These are phyloP conservation scores for Callinectes sapidus DNA, from an alignment of 2,888 invertebrate species.

Conservation along the genomic window DNA sequence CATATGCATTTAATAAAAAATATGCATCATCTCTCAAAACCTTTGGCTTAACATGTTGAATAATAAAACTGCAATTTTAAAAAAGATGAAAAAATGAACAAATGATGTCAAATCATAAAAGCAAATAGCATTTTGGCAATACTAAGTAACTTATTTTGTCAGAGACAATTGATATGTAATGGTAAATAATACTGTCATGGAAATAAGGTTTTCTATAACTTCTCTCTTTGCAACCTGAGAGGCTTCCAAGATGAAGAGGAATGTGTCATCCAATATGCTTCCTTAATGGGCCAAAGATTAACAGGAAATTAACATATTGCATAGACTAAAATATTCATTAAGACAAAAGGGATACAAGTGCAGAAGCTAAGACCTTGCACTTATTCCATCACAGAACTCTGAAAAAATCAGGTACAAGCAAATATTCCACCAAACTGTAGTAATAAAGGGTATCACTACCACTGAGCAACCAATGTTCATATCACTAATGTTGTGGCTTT, in stretches of 20 bases:
- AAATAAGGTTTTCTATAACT: neutral
- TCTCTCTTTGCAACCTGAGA: neutral
- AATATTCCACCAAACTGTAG: neutral
- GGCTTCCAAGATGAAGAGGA: neutral
- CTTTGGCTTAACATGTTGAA: neutral
- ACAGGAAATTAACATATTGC: neutral
- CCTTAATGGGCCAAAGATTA: neutral
- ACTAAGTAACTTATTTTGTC: neutral
- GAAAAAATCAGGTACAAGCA: constrained; percentile 16
- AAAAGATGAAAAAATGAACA: neutral
- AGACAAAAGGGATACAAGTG: neutral
- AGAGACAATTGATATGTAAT: neutral
- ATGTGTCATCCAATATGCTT: neutral
- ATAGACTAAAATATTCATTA: neutral
- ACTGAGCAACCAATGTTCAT: neutral
- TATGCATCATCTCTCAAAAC: neutral
- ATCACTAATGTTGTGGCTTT: neutral
- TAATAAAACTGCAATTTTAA: neutral
- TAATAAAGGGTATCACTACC: neutral
- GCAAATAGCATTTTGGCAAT: neutral
- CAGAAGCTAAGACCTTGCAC: neutral
- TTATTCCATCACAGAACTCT: neutral
- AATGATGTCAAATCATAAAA: neutral
- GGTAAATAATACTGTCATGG: neutral
- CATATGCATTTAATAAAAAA: neutral